Percentiles rank a stretch among this genome's conserved stretches.
These are phyloP conservation scores for Phaenicophaeus curvirostris DNA, from an alignment of 2,797 vertebrate genomes.

Conservation along the genomic window DNA sequence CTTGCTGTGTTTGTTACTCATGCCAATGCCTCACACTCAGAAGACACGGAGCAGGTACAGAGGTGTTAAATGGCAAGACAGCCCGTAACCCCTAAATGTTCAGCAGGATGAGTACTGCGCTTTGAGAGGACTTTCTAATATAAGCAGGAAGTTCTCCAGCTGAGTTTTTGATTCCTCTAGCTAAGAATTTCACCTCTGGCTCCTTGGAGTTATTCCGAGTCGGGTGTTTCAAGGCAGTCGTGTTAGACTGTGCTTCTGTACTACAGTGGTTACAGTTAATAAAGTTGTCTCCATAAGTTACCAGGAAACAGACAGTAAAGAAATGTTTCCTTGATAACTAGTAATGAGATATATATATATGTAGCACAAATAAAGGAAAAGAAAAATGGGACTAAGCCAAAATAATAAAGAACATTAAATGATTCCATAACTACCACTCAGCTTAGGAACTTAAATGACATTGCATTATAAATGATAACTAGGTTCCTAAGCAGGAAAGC, in stretches of 20 bases:
- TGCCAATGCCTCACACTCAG: neutral
- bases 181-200: neutral
- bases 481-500: neutral
- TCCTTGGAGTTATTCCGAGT: neutral
- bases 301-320: neutral
- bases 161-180: neutral
- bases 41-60: neutral
- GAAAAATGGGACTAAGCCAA: neutral
- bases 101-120: neutral
- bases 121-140: neutral
- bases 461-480: neutral
- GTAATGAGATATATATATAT: neutral
- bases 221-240: neutral
- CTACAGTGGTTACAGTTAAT: neutral
- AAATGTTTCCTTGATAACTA: slow-evolving; percentile 13
- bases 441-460: neutral
- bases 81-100: neutral
- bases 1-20: neutral
- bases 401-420: neutral
- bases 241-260: neutral
- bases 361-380: neutral
- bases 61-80: neutral
- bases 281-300: neutral
- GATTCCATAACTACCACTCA: neutral
- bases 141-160: neutral